Conservation (phyloP, 2,888 invertebrate genomes). For the Pachycephus smyrnensis region DNA sequence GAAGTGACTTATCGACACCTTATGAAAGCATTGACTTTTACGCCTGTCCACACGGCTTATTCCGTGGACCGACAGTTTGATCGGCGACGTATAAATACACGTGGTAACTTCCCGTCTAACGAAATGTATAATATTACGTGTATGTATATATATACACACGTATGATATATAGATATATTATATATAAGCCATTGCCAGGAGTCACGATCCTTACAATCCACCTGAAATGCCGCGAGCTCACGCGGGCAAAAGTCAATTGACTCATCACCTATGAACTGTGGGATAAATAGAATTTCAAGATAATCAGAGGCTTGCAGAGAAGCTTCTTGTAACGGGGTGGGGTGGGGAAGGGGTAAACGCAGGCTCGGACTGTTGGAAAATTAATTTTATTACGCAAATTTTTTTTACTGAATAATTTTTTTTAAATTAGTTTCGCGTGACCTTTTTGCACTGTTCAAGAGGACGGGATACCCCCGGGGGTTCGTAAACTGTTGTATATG, state of each 20-base stretch:
- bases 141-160: not conserved
- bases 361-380: not conserved
- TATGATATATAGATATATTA: not conserved
- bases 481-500: too few species aligned
- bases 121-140: not conserved
- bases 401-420: not conserved
- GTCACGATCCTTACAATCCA: not conserved
- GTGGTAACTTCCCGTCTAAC: not conserved
- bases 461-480: too few species aligned
- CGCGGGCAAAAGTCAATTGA: not conserved
- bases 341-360: not conserved
- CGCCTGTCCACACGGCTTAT: not conserved
- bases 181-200: not conserved
- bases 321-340: not conserved
- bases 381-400: not conserved
- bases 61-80: not conserved
- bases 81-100: not conserved
- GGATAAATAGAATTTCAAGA: not conserved
- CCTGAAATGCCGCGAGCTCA: not conserved
- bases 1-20: not conserved
- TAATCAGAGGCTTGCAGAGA: not conserved
- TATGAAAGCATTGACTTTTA: not conserved
- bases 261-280: not conserved
- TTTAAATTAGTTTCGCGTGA: too few species aligned
- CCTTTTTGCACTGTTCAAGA: too few species aligned